phyloP scores from a whole-genome alignment of 2,797 vertebrate genomes.

The Muraenolepis orangiensis region DNA sequence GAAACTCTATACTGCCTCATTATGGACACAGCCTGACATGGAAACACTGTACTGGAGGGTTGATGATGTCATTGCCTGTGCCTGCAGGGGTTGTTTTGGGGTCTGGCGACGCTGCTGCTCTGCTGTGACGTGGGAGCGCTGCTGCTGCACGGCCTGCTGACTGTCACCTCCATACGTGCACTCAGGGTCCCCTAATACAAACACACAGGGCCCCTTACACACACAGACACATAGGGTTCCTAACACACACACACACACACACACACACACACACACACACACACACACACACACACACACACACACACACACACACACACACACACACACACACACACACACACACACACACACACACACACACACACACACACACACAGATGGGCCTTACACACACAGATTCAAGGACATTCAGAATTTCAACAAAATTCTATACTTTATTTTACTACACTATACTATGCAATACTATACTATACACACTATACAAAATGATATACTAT shows the following conservation, averaged over 20 bases:
- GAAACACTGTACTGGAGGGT: neutral
- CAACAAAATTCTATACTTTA: too few species aligned
- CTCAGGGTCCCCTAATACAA: conserved; percentile 43
- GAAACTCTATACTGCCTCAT: neutral
- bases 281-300: neutral
- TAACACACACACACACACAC: too few species aligned
- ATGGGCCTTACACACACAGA: too few species aligned
- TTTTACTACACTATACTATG: too few species aligned
- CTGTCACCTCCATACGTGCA: conserved; percentile 57
- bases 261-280: neutral
- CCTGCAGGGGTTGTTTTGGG: conserved; percentile 45
- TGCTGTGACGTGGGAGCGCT: conserved; percentile 54
- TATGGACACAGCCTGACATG: neutral
- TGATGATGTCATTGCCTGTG: conserved; percentile 12
- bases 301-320: conserved; percentile 1
- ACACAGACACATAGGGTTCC: neutral
- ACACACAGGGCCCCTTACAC: neutral
- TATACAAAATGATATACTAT: too few species aligned
- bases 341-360: neutral
- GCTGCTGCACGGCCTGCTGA: conserved; percentile 55
- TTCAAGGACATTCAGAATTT: too few species aligned
- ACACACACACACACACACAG: too few species aligned
- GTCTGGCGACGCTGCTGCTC: conserved; percentile 49
- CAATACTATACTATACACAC: too few species aligned
- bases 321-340: neutral